These are phyloP conservation scores for Drosophila pandora DNA, from an alignment of 1,140 invertebrate genomes.

Conservation along the genomic window DNA sequence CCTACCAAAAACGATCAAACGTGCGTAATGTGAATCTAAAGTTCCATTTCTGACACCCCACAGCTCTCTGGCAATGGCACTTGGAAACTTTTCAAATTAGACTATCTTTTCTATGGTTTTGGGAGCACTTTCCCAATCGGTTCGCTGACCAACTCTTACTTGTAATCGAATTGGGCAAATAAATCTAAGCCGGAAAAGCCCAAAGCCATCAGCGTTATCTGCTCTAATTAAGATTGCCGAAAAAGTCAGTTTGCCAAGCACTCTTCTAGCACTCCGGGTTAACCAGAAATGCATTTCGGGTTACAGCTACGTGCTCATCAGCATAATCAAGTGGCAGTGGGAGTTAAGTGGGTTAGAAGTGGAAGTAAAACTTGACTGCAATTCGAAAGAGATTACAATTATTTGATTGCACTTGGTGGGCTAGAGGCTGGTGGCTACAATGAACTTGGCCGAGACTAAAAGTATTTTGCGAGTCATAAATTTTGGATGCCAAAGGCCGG, in stretches of 20 bases:
- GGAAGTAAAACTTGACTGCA: conserved; percentile 59
- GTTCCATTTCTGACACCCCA: no score
- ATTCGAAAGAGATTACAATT: conserved; percentile 78
- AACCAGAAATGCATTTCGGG: conserved; percentile 67
- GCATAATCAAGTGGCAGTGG: conserved; percentile 58
- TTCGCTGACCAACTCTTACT: conserved; percentile 39
- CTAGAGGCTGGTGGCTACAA: conserved; percentile 1
- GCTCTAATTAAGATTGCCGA: conserved; percentile 68
- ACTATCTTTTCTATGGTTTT: conserved; percentile 15
- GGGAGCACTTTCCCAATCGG: conserved; percentile 15
- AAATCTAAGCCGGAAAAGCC: conserved; percentile 48
- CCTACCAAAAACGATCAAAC: neutral
- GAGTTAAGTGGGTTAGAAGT: conserved; percentile 21
- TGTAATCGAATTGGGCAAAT: conserved; percentile 48
- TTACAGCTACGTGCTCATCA: conserved; percentile 71
- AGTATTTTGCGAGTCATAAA: conserved; percentile 69
- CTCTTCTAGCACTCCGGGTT: conserved; percentile 34
- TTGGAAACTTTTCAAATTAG: conserved; percentile 31
- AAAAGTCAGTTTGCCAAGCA: conserved; percentile 72
- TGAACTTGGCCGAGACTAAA: conserved; percentile 30
- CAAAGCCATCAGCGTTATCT: conserved; percentile 48
- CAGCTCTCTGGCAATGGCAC: neutral
- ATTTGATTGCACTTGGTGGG: conserved; percentile 67
- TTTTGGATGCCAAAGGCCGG: conserved; percentile 57
- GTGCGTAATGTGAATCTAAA: neutral